Base-by-base conservation (phyloP, 2,113 vertebrate species). In the Neotragus moschatus region DNA sequence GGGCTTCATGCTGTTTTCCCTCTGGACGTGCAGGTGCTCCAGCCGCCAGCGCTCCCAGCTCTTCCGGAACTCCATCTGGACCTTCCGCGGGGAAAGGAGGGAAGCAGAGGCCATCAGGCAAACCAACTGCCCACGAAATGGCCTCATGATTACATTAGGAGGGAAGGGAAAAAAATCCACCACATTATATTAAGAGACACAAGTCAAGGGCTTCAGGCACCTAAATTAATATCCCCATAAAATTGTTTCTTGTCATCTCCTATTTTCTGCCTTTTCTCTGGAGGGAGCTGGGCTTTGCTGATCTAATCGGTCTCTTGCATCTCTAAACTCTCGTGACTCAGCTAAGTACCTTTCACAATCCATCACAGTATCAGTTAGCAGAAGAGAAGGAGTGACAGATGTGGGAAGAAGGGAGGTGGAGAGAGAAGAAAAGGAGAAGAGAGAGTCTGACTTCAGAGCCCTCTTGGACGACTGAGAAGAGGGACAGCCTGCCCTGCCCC, bases 31-130 rank as follows among this genome's bases (percentile, higher is more conserved):
- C 17, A 99, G 84, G 77, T 98, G 99, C 88, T 99, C 98, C 25
- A 99, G 88, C 60, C 97, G 98, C 99, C 99, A 99, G 94, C 99
- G 99, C 63, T 99, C 99, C 99, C 99, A 99, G 97, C 98, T 98
- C 98, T 98, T 99, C 95, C 98, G 99, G 98, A 99, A 99, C 94
- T 99, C 99, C 98, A 98, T 98, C 97, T 99, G 99, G 98, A 99
- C 99, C 99, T 99, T 98, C 70, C 88, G 23, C 2, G 86, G 97
- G 51, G 53, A 97, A 95, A 97, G 53, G 23, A 97, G 88, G 53
- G 53, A 97, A 97, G 97, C 19, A 88, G 98, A 96, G 96, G 88
- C 63, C 23, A 96, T 97, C 73, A 95, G 15, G 63, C 75, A 90
- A 97, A 73, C 93, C 77, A 80, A 85, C 63, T 93, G 81, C 85